Evolutionary conservation across 2,888 invertebrate genomes (phyloP).

Genomic region (Boloria euphrosyne): DNA sequence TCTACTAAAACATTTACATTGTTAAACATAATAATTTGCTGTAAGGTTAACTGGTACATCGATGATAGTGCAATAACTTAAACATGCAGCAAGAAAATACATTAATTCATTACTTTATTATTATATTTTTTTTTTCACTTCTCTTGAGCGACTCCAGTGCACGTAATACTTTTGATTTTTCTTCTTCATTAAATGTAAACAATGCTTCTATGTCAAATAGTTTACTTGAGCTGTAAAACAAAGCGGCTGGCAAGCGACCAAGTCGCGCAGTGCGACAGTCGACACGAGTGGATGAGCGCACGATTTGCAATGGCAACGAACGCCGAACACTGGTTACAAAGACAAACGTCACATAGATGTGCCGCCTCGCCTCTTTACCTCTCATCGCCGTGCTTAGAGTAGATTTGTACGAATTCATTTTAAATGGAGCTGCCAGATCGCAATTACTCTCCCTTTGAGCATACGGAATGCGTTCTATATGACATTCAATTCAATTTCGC

Average conservation of each 20-base stretch:
- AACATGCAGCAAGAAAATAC: background rate
- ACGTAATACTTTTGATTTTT: background rate
- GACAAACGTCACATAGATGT: slow-evolving; percentile 46
- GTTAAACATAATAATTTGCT: background rate
- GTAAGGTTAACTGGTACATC: background rate
- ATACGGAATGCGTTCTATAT: slow-evolving; percentile 73
- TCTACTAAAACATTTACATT: background rate
- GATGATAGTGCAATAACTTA: background rate
- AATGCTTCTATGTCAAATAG: slow-evolving; percentile 78
- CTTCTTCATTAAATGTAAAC: slow-evolving; percentile 47
- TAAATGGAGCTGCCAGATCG: slow-evolving; percentile 76
- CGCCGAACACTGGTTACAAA: slow-evolving; percentile 45
- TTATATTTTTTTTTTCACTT: no score
- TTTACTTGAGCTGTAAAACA: slow-evolving; percentile 75
- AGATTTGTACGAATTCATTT: slow-evolving; percentile 77
- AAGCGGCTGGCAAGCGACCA: slow-evolving; percentile 77
- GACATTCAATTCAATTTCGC: slow-evolving; percentile 78
- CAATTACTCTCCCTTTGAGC: slow-evolving; percentile 80
- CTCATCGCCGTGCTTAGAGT: slow-evolving; percentile 56
- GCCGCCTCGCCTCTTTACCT: slow-evolving; percentile 44
- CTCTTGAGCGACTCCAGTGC: no score
- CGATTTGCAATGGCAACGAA: slow-evolving; percentile 60
- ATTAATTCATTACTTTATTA: background rate
- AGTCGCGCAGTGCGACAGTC: slow-evolving; percentile 60
- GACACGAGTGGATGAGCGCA: slow-evolving; percentile 68